phyloP scores from a whole-genome alignment of 2,888 invertebrate genomes.

The Trypoxylon attenuatum region DNA sequence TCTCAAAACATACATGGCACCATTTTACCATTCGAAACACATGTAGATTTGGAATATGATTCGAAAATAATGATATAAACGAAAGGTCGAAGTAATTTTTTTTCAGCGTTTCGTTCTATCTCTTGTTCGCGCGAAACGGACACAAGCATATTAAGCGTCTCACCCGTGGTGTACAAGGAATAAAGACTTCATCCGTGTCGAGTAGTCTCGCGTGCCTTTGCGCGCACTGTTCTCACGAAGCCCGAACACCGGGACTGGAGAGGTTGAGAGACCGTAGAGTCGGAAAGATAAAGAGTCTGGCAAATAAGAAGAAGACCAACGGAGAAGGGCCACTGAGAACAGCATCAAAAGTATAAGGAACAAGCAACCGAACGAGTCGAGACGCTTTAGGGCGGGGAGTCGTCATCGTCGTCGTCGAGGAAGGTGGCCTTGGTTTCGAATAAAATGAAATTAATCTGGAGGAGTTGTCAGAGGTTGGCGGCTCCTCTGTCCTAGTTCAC shows the following conservation, averaged over 20 bases:
- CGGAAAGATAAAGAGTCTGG: slow-evolving; percentile 3
- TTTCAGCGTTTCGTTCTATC: not conserved
- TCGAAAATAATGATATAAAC: not conserved
- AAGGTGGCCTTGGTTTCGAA: slow-evolving; percentile 42
- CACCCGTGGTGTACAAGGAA: slow-evolving; percentile 20
- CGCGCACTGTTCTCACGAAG: slow-evolving; percentile 29
- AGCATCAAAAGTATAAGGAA: slow-evolving; percentile 18
- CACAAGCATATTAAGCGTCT: slow-evolving; percentile 5
- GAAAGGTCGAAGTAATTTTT: not conserved
- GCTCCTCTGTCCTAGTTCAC: slow-evolving; percentile 57
- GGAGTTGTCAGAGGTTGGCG: slow-evolving; percentile 54
- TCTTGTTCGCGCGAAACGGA: not conserved
- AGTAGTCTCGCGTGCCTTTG: slow-evolving; percentile 21
- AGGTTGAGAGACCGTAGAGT: slow-evolving; percentile 1
- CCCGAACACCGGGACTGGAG: too few species aligned
- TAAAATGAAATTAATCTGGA: slow-evolving; percentile 58
- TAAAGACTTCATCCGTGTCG: slow-evolving; percentile 39
- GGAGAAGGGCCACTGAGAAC: slow-evolving; percentile 4
- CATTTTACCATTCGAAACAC: too few species aligned
- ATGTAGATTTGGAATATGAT: not conserved
- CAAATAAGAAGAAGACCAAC: slow-evolving; percentile 24
- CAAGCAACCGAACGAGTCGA: slow-evolving; percentile 19
- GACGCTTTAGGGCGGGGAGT: slow-evolving; percentile 13
- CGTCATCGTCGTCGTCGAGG: slow-evolving; percentile 26
- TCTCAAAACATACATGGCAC: too few species aligned